Percentiles rank a stretch among this genome's conserved stretches.
Evolutionary conservation across 2,113 vertebrate genomes (phyloP).

Genomic region (Myodes glareolus): DNA sequence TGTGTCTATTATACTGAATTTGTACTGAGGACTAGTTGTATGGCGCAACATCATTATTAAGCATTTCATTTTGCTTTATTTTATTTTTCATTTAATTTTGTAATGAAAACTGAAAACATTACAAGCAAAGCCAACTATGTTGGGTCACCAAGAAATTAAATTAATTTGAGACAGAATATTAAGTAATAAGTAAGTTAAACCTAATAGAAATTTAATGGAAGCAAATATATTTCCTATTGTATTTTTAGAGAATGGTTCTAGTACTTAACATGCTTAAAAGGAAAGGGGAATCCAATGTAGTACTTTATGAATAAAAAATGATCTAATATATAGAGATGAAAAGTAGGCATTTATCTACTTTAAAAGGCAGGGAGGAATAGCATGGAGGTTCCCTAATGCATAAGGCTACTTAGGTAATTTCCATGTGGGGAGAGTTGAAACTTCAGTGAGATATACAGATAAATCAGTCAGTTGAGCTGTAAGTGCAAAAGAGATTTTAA

Average conservation of each 20-base stretch:
- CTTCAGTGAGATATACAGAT: not conserved
- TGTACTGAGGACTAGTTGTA: not conserved
- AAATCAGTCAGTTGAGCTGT: conserved; percentile 1
- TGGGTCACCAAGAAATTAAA: not conserved
- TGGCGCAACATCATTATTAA: not conserved
- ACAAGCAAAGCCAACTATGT: not conserved
- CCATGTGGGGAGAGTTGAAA: not conserved
- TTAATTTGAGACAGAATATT: not conserved
- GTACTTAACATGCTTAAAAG: not conserved
- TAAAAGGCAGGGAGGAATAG: not conserved
- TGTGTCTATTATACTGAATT: not conserved
- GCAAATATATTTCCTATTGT: not conserved
- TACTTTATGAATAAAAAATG: not conserved
- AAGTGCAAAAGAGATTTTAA: not conserved
- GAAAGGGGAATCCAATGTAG: not conserved
- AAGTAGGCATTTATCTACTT: not conserved
- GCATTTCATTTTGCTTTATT: not conserved
- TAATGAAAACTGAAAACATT: not conserved
- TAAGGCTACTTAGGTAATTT: not conserved
- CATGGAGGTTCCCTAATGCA: fast-evolving
- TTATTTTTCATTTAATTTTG: not conserved
- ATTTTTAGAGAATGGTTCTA: conserved; percentile 37
- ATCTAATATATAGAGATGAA: not conserved
- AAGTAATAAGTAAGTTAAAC: conserved; percentile 47
- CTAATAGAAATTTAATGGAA: conserved; percentile 22